A percentile compares a stretch with the other conserved stretches of the same genome.
Conservation (phyloP, 2,797 vertebrate species). For the Lacerta bilineata region DNA sequence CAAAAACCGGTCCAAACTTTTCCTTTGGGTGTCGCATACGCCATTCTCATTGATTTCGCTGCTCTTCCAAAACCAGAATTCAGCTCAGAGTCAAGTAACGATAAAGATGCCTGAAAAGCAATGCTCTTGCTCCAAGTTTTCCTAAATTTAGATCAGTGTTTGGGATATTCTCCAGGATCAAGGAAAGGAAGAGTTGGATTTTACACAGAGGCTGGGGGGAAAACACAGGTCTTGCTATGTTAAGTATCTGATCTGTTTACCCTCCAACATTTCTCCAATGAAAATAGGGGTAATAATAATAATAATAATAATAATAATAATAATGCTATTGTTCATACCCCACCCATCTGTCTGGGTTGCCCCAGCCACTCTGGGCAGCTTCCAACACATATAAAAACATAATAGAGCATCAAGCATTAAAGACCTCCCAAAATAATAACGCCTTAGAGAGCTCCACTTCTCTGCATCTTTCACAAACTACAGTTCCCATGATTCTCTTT, state of each 20-base stretch:
- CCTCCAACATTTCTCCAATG: no score
- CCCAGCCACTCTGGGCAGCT: no score
- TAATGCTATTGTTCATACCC: no score
- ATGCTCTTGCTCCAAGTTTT: slow-evolving; percentile 56
- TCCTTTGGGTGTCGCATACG: not conserved
- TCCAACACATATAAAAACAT: no score
- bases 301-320: no score
- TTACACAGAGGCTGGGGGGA: not conserved
- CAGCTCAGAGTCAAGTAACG: slow-evolving; percentile 67
- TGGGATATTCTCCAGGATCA: not conserved
- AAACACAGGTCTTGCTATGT: not conserved
- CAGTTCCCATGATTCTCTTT: no score
- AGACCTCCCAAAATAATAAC: no score
- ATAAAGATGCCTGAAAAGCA: slow-evolving; percentile 61
- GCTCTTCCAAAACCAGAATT: slow-evolving; percentile 28
- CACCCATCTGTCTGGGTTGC: no score
- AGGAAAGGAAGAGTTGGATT: slow-evolving; percentile 16
- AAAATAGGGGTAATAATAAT: no score
- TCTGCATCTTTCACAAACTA: no score
- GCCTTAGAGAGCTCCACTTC: no score
- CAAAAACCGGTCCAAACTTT: slow-evolving; percentile 60
- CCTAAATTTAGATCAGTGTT: slow-evolving; percentile 39
- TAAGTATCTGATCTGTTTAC: not conserved
- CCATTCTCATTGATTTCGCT: slow-evolving; percentile 11
- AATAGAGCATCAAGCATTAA: no score